Evolutionary conservation across 2,113 vertebrate species (phyloP).

Genomic region (Narcine bancroftii): DNA sequence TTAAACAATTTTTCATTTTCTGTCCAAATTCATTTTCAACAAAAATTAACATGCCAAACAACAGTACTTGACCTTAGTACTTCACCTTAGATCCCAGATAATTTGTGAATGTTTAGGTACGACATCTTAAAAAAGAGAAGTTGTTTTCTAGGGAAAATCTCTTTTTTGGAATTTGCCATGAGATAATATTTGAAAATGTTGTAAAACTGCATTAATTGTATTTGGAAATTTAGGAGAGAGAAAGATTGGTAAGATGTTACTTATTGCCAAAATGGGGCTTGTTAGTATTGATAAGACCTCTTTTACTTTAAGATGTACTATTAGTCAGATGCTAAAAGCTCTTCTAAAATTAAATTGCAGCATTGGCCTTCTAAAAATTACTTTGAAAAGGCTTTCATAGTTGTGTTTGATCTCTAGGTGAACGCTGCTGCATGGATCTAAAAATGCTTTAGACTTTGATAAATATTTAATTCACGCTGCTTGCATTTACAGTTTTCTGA

Average conservation of each 20-base stretch:
- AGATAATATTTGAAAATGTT: not conserved
- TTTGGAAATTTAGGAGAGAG: not conserved
- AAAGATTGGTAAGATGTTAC: not conserved
- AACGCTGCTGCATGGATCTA: slow-evolving; percentile 1
- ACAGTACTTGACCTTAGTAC: not conserved
- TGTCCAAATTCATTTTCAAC: not conserved
- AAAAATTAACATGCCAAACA: not conserved
- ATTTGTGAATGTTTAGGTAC: not conserved
- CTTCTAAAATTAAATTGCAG: slow-evolving; percentile 31
- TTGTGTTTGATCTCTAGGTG: slow-evolving; percentile 32
- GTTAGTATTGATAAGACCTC: slow-evolving; percentile 25
- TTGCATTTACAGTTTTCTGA: slow-evolving; percentile 31
- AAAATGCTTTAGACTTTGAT: slow-evolving; percentile 34
- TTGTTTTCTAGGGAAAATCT: not conserved
- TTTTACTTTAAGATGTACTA: slow-evolving; percentile 15
- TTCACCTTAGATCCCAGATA: not conserved
- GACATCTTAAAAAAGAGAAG: not conserved
- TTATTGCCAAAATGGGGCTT: slow-evolving; percentile 15
- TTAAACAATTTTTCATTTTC: slow-evolving; percentile 10
- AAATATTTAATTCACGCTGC: slow-evolving; percentile 27
- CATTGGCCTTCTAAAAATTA: slow-evolving; percentile 32
- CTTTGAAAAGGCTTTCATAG: slow-evolving; percentile 33
- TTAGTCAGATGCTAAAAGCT: slow-evolving; percentile 15
- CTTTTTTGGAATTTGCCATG: not conserved
- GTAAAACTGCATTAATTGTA: not conserved